Evolutionary conservation across 2,888 invertebrate genomes (phyloP).

Genomic region (Acleris laterana): DNA sequence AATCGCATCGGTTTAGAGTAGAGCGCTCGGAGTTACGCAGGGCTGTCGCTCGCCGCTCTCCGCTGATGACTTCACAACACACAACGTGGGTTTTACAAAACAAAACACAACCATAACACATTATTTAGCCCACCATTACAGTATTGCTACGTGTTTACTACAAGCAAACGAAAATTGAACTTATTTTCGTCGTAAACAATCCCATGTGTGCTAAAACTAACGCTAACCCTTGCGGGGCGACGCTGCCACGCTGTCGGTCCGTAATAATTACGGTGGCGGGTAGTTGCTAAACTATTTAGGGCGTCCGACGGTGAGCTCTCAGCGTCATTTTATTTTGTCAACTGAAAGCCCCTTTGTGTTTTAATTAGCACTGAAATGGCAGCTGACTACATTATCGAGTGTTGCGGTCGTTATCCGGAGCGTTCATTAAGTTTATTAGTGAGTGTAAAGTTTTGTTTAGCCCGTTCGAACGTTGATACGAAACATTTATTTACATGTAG

Average conservation of each 20-base stretch:
- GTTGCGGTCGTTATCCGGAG: conserved; percentile 44
- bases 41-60: conserved; percentile 25
- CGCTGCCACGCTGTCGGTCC: conserved; percentile 47
- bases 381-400: conserved; percentile 38
- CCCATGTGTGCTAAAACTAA: conserved; percentile 11
- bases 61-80: not conserved
- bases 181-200: conserved; percentile 23
- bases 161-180: conserved; percentile 13
- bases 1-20: conserved; percentile 30
- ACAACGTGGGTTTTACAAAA: conserved; percentile 11
- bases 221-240: conserved; percentile 29
- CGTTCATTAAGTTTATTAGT: conserved; percentile 37
- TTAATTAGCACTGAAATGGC: conserved; percentile 62
- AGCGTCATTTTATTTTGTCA: conserved; percentile 66
- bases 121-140: conserved; percentile 19
- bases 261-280: conserved; percentile 65
- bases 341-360: conserved; percentile 68
- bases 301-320: conserved; percentile 56
- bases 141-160: conserved; percentile 10
- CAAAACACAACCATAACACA: conserved; percentile 19
- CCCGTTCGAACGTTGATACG: conserved; percentile 15
- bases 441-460: conserved; percentile 31
- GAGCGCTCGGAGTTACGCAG: conserved; percentile 20
- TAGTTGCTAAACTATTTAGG: conserved; percentile 69
- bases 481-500: conserved; percentile 27